Evolutionary conservation across 1,140 invertebrate species (phyloP), one percentile per base, ranked within the genome.

Genomic region (Globodera rostochiensis): DNA sequence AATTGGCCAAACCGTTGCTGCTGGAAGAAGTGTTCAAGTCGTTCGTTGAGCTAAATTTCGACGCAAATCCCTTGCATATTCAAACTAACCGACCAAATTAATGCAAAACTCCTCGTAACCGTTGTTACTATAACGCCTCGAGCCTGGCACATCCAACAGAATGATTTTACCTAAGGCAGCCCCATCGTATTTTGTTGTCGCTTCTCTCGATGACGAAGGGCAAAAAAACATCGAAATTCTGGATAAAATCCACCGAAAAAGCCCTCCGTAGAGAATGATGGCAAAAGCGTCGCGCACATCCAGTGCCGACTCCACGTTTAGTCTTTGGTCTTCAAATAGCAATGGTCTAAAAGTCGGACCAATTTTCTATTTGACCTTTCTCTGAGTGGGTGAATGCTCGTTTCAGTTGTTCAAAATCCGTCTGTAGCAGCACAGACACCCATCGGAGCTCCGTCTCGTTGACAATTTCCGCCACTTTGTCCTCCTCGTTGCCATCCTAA

Each of bases 61-160:
- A 36, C 69, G 25, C 36, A 36, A 71, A 71, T 25, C 69, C n/a
- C n/a, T 21, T 70, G 5, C 67, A 70, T 13, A 70, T 70, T 70
- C 9, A 5, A 8, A 70, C 11, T 70, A n/a, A 9, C 9, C 9
- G 36, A 71, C 69, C 69, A 71, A 71, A 47, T 97, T 97, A 75
- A 96, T 96, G 90, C 95, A 96, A 84, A 96, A 93, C 91, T 97
- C 95, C 91, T 97, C 95, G 91, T 96, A 97, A 90, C 95, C 95
- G 89, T 92, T 92, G 45, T 81, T 80, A 21, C 69, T 79, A 47
- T 83, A 83, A 80, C 82, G 70, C 84, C 84, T 74, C 60, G 84
- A 80, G 7, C 82, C 82, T 46, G 60, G 79, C 57, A 80, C 21
- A 82, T 83, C 82, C 36, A 80, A 49, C 19, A 83, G 13, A 15